Evolutionary conservation across 2,888 invertebrate species (phyloP), one percentile per base, ranked within the genome.

Genomic region (Cheilosia variabilis): DNA sequence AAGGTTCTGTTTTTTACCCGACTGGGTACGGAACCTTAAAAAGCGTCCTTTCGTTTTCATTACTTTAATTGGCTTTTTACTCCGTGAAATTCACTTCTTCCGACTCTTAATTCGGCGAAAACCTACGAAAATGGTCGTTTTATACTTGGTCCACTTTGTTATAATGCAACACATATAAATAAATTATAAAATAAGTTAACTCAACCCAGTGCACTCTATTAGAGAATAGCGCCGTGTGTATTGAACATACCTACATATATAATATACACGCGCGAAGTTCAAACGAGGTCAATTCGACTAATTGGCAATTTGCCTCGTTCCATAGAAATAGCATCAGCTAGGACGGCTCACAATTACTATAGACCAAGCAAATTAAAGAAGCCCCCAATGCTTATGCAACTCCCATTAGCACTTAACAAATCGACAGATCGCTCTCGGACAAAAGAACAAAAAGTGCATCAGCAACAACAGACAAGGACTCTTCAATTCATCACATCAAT

Each of bases 251-350:
- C 43, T 37, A 17, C 19, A 58, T 41, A 43, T 31, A 45, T 43
- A 45, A 43, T 34, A 45, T 43, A n/a, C 31, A 52, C 62, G 73
- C 65, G 69, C 15, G 13, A 52, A 63, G 86, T 81, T 86, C 81
- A 86, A 81, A 77, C 24, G 86, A 58, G 86, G 86, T 86, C 81
- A 86, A 86, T 86, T 55, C 57, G 52, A 72, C 81, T 86, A 86
- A 86, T 86, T 86, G 86, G 31, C 86, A 81, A 76, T 86, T 86
- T 72, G 76, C 76, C 76, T 68, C 72, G 57, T 76, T 76, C 84
- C 76, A 72, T 86, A 58, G 68, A 60, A 31, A 50, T 4, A n/a
- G 2, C 22, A 27, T 5, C 3, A 22, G 4, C 57, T 43, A 2
- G 10, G 9, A 10, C 5, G 57, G 57, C 9, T 27, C 13, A 31